These are phyloP conservation scores for Poliocrania exsul DNA, from an alignment of 2,797 vertebrate species.

Conservation along the genomic window DNA sequence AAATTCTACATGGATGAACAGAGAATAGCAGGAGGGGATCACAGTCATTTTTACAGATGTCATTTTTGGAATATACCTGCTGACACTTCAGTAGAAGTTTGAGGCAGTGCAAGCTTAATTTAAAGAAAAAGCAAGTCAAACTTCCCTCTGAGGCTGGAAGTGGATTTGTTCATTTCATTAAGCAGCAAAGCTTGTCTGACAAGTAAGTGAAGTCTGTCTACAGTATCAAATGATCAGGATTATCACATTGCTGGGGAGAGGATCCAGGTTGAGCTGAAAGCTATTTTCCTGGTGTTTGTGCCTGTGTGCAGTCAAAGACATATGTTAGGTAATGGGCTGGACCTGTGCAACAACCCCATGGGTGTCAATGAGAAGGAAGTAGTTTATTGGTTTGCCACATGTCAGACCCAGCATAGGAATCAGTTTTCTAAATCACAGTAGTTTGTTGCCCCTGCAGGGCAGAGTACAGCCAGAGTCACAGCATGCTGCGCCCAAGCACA, in stretches of 20 bases:
- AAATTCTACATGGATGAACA: not conserved
- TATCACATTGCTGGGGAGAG: not conserved
- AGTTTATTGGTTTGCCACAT: not conserved
- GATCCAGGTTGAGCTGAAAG: not conserved
- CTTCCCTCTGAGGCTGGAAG: constrained; percentile 21
- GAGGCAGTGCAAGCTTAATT: constrained; percentile 12
- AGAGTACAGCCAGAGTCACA: not conserved
- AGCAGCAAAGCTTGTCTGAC: constrained; percentile 10
- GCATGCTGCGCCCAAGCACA: not conserved
- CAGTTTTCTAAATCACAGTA: not conserved
- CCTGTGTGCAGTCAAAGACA: not conserved
- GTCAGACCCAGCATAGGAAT: not conserved
- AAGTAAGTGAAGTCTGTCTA: constrained; percentile 7
- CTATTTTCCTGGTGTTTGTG: not conserved
- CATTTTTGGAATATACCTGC: constrained; percentile 35
- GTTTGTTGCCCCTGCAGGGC: not conserved
- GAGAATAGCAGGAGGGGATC: not conserved
- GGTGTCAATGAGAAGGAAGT: not conserved
- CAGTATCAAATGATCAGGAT: constrained; percentile 1
- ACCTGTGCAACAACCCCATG: not conserved
- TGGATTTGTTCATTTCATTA: constrained; percentile 42
- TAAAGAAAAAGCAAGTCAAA: constrained; percentile 36
- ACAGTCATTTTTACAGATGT: constrained; percentile 10
- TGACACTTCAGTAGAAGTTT: constrained; percentile 35
- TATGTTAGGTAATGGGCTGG: not conserved